Percentiles rank a stretch among this genome's conserved stretches.
Evolutionary conservation across 2,113 vertebrate species (phyloP).

Genomic region (Hippocampus barbouri): DNA sequence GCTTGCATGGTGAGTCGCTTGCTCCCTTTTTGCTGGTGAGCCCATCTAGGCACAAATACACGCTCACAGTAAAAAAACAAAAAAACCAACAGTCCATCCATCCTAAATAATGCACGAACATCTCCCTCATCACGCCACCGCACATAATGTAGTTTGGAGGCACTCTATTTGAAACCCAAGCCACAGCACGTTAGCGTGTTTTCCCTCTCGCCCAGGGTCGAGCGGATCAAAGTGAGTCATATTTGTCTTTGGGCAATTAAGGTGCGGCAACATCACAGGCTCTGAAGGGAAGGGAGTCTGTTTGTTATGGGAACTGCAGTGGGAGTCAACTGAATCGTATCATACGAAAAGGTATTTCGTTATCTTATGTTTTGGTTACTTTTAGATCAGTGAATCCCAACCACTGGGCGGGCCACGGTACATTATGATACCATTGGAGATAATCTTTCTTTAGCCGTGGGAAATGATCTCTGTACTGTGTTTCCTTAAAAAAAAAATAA

Average conservation of each 20-base stretch:
- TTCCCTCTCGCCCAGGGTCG: not conserved
- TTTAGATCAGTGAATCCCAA: not conserved
- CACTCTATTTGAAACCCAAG: conserved; percentile 47
- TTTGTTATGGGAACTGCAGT: not conserved
- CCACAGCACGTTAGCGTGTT: conserved; percentile 13
- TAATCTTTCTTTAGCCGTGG: not conserved
- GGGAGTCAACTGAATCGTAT: not conserved
- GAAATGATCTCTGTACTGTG: not conserved
- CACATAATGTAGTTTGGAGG: conserved; percentile 38
- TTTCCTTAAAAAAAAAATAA: not conserved
- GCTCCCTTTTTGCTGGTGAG: conserved; percentile 71
- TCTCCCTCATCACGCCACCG: not conserved
- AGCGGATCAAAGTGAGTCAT: conserved; percentile 11
- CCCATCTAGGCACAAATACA: conserved; percentile 64
- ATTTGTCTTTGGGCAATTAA: conserved; percentile 35
- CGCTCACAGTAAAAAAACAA: conserved; percentile 24
- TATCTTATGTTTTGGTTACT: not conserved
- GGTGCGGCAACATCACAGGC: conserved; percentile 3
- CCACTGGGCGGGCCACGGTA: not conserved
- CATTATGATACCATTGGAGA: not conserved
- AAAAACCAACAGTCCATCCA: not conserved
- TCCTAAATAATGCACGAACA: conserved; percentile 4
- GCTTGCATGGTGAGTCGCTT: conserved; percentile 49
- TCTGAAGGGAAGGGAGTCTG: not conserved
- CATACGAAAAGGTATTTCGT: not conserved